Conservation (phyloP, 1,140 invertebrate species). For the Formica exsecta region DNA sequence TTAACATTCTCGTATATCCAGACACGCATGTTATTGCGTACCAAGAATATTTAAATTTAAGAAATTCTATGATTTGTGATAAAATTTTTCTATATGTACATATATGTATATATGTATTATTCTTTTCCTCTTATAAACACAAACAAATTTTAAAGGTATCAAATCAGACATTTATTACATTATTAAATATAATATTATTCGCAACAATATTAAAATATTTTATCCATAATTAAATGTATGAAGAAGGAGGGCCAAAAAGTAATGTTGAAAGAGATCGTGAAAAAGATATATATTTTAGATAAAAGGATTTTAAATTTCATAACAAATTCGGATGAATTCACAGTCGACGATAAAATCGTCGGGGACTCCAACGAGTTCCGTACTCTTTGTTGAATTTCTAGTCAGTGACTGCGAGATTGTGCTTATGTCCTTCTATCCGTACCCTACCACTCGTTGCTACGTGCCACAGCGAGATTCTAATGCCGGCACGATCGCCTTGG, state of each 20-base stretch:
- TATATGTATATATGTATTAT: not conserved
- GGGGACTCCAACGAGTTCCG: conserved; percentile 24
- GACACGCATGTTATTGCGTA: not conserved
- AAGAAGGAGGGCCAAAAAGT: too few relatives aligned
- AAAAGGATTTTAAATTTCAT: not conserved
- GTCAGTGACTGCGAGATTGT: conserved; percentile 45
- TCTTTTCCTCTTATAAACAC: not conserved
- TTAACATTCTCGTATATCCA: not conserved
- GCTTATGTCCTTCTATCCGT: conserved; percentile 57
- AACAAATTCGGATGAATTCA: not conserved
- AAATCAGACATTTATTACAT: not conserved
- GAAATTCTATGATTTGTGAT: not conserved
- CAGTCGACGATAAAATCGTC: conserved; percentile 3
- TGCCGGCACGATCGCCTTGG: conserved; percentile 64
- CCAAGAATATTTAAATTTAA: not conserved
- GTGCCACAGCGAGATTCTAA: conserved; percentile 58
- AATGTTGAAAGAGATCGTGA: not conserved
- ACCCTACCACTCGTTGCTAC: conserved; percentile 22
- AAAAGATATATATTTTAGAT: not conserved
- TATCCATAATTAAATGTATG: not conserved
- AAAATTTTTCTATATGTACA: too few relatives aligned
- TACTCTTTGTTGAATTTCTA: conserved; percentile 59
- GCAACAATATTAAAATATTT: not conserved
- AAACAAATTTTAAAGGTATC: not conserved
- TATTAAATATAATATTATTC: not conserved